Base-by-base conservation (phyloP, 2,797 vertebrate species). In the Onychomys leucogaster region DNA sequence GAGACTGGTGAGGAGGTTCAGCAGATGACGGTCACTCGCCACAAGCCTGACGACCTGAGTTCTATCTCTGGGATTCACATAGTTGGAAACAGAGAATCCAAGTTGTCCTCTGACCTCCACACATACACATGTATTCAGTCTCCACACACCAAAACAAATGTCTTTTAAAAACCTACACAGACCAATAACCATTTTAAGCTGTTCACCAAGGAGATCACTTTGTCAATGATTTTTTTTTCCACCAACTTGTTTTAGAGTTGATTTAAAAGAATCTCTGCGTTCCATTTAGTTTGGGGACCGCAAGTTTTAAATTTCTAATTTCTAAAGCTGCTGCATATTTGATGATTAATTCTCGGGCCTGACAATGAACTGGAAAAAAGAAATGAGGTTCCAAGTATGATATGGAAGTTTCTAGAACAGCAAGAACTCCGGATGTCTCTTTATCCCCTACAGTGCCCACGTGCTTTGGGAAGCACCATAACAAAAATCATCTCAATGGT, bases 251-350 rank as follows among this genome's bases (percentile, higher is more conserved):
- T 96, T 92, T 80, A 82, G 75, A 63, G 59, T 96, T 71, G 49
- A 87, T 55, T n/a, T 55, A 63, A 90, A 90, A 93, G 81, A 89
- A 67, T 32, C 37, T 90, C 46, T 83, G 63, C 19, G 29, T 91
- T 95, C 41, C 83, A 93, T 91, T 94, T 95, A 69, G 75, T 92
- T 92, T 95, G 89, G 61, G 46, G 19, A 94, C 82, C 92, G 46
- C 2, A 84, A 95, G 85, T 93, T 83, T 90, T 92, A 92, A 85
- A 96, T 93, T 92, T 97, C 69, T 96, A 88, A 95, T 93, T 95
- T 95, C 41, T 89, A 97, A 94, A 96, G 90, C 92, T 75, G 82
- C 27, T 97, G 76, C 25, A 94, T 88, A 92, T 95, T 95, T 97
- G 92, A 37, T 87, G 76, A 95, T 98, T 95, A 95, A 94, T 88